Conservation (phyloP, 2,113 vertebrate genomes). For the Solenodon paradoxus region DNA sequence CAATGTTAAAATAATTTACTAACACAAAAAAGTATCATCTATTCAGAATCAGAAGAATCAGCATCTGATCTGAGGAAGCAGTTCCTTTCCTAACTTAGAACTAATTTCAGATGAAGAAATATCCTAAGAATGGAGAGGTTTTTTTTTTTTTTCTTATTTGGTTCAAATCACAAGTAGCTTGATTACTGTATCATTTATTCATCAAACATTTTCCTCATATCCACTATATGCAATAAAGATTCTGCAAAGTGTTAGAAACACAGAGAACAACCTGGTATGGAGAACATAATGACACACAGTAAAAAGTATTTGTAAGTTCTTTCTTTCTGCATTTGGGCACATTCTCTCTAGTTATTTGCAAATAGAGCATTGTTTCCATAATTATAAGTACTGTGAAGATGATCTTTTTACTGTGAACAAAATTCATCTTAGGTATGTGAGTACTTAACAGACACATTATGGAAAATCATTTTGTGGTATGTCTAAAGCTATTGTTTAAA, state of each 20-base stretch:
- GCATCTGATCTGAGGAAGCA: background rate
- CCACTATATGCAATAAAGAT: background rate
- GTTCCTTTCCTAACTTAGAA: background rate
- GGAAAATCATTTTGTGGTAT: background rate
- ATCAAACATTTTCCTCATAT: background rate
- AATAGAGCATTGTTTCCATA: background rate
- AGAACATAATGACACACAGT: background rate
- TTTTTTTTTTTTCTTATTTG: background rate
- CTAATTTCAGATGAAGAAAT: conserved; percentile 5
- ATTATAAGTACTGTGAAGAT: background rate
- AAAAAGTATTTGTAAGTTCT: background rate
- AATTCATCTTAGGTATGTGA: background rate
- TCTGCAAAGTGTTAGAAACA: background rate
- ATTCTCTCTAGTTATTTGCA: background rate
- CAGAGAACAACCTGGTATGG: background rate
- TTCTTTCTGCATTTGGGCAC: background rate
- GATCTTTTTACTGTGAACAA: background rate
- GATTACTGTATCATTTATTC: background rate
- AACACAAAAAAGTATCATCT: background rate
- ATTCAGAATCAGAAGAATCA: background rate
- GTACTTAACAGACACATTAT: background rate
- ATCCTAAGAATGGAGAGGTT: background rate
- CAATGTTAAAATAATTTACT: background rate
- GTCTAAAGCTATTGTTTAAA: background rate
- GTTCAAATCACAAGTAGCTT: background rate